Evolutionary conservation across 2,888 invertebrate genomes (phyloP).

Genomic region (Neuroscelio doddi): DNA sequence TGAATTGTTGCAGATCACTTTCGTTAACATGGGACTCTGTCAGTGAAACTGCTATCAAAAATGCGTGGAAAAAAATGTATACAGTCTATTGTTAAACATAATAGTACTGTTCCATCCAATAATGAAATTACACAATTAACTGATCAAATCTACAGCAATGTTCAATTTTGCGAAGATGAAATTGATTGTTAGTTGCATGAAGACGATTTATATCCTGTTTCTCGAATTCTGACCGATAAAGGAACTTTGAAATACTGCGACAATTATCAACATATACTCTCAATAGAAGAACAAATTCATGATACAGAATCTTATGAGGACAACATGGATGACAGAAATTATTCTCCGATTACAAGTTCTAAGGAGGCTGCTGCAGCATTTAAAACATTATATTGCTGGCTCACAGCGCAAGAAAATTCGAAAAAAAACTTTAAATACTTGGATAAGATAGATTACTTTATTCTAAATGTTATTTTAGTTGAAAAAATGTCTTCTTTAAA

Average conservation of each 20-base stretch:
- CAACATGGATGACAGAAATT: neutral
- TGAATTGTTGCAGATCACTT: slow-evolving; percentile 5
- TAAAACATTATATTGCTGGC: no score
- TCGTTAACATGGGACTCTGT: slow-evolving; percentile 14
- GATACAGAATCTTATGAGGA: no score
- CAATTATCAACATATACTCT: neutral
- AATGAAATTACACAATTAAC: slow-evolving; percentile 7
- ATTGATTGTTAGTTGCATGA: slow-evolving; percentile 6
- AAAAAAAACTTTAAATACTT: no score
- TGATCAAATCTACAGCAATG: neutral
- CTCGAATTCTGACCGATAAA: slow-evolving; percentile 5
- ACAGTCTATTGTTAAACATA: no score
- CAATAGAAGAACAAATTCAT: neutral
- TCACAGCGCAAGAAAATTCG: no score
- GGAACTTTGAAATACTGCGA: neutral
- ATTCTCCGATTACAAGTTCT: neutral
- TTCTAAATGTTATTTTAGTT: no score
- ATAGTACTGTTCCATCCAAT: slow-evolving; percentile 4
- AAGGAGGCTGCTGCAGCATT: neutral
- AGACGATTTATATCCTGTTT: slow-evolving; percentile 2
- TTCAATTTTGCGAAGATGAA: slow-evolving; percentile 8
- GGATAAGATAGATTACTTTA: no score
- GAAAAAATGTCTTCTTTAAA: no score
- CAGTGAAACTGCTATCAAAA: neutral
- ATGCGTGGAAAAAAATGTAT: slow-evolving; percentile 22